Evolutionary conservation across 2,888 invertebrate genomes (phyloP).

Genomic region (Megalurothrips usitatus): DNA sequence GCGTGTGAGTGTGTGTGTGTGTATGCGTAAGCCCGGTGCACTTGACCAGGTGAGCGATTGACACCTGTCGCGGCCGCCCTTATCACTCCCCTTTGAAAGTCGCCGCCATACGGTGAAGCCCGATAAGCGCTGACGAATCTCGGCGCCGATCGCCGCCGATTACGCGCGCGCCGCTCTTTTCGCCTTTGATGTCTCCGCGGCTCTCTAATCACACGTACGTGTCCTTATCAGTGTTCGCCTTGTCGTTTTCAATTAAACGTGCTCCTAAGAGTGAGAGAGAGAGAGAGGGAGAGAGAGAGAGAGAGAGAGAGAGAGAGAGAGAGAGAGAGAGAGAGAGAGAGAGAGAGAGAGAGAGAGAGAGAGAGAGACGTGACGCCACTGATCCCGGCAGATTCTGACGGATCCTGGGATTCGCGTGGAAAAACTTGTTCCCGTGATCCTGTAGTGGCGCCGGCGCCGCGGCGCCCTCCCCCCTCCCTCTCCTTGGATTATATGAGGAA

Average conservation of each 20-base stretch:
- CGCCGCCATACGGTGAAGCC: no score
- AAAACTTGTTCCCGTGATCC: conserved; percentile 32
- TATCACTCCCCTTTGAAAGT: not conserved
- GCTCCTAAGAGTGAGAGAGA: no score
- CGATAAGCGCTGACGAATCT: not conserved
- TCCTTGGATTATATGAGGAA: conserved; percentile 19
- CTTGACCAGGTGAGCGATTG: not conserved
- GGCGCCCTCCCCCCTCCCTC: conserved; percentile 31
- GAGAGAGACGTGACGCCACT: no score
- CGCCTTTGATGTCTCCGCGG: not conserved
- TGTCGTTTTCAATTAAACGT: not conserved
- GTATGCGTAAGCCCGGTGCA: not conserved
- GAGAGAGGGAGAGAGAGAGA: no score
- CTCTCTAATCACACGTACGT: not conserved
- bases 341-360: no score
- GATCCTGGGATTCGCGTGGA: conserved; percentile 30
- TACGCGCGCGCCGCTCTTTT: not conserved
- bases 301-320: no score
- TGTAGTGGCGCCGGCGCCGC: conserved; percentile 35
- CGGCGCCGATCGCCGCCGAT: not conserved
- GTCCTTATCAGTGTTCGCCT: not conserved
- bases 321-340: no score
- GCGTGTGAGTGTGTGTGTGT: no score
- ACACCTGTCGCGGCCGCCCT: not conserved
- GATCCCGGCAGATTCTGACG: no score